phyloP scores from a whole-genome alignment of 2,888 invertebrate genomes.

The Ptycholaimellus sp. region DNA sequence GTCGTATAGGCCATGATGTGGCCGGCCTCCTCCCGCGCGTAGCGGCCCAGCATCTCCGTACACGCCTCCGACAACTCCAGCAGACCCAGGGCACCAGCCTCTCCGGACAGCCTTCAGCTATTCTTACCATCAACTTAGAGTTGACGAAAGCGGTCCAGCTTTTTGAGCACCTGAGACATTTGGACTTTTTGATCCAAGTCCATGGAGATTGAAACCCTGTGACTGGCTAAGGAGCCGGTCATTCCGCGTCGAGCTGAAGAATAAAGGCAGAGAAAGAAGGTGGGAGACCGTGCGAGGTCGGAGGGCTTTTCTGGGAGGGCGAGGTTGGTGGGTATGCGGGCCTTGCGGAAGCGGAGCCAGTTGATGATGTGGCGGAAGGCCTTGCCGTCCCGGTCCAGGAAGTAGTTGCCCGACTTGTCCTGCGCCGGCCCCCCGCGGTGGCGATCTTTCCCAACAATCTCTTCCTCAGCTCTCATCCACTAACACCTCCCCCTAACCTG shows the following conservation, averaged over 20 bases:
- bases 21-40: conserved; percentile 5
- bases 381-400: conserved; percentile 88
- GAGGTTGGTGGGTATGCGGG: conserved; percentile 18
- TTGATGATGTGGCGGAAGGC: conserved; percentile 93
- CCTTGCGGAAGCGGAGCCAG: conserved; percentile 66
- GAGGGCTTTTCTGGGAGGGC: conserved; percentile 25
- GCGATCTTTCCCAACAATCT: not conserved
- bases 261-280: too few species aligned
- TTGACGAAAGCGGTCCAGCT: too few species aligned
- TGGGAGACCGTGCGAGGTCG: conserved; percentile 14
- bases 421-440: conserved; percentile 9
- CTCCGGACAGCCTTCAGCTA: conserved; percentile 4
- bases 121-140: too few species aligned
- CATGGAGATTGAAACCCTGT: too few species aligned
- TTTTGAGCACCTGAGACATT: not conserved
- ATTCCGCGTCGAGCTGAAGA: too few species aligned
- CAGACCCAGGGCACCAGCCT: conserved; percentile 5
- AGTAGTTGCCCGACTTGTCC: conserved; percentile 42
- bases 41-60: conserved; percentile 5
- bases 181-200: too few species aligned
- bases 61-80: conserved; percentile 6
- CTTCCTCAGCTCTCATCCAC: not conserved
- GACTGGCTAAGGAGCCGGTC: too few species aligned
- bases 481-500: not conserved
- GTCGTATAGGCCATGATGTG: conserved; percentile 3